phyloP scores from a whole-genome alignment of 2,797 vertebrate species.

The Microcaecilia unicolor region DNA sequence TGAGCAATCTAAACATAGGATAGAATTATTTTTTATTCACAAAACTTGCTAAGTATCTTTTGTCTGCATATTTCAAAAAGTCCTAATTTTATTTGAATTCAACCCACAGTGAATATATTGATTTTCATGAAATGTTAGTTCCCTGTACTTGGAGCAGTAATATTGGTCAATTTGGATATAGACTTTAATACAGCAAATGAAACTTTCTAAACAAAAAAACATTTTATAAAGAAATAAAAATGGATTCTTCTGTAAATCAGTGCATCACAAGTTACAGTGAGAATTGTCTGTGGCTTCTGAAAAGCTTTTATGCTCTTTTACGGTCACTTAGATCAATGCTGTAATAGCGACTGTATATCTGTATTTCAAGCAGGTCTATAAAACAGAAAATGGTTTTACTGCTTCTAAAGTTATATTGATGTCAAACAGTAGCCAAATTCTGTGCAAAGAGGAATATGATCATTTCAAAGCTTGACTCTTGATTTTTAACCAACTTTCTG shows the following conservation, averaged over 20 bases:
- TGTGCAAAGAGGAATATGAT: slow-evolving; percentile 14
- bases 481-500: not conserved
- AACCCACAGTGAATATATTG: too few relatives aligned
- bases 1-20: too few relatives aligned
- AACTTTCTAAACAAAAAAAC: slow-evolving; percentile 1
- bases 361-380: slow-evolving; percentile 14
- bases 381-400: slow-evolving; percentile 19
- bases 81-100: too few relatives aligned
- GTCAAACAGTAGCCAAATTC: slow-evolving; percentile 24
- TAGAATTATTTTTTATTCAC: too few relatives aligned
- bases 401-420: slow-evolving; percentile 30
- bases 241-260: slow-evolving; percentile 1
- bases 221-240: slow-evolving; percentile 16
- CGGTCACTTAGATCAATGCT: slow-evolving; percentile 25
- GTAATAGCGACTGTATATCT: slow-evolving; percentile 13
- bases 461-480: slow-evolving; percentile 1
- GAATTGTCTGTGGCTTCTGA: not conserved
- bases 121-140: too few relatives aligned
- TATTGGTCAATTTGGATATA: too few relatives aligned
- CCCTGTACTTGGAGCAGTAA: too few relatives aligned
- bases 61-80: too few relatives aligned
- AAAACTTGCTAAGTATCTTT: too few relatives aligned
- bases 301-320: slow-evolving; percentile 4
- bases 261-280: slow-evolving; percentile 7
- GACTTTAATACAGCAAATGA: not conserved